phyloP scores from a whole-genome alignment of 2,113 vertebrate genomes.

The Paraplagusia blochii region DNA sequence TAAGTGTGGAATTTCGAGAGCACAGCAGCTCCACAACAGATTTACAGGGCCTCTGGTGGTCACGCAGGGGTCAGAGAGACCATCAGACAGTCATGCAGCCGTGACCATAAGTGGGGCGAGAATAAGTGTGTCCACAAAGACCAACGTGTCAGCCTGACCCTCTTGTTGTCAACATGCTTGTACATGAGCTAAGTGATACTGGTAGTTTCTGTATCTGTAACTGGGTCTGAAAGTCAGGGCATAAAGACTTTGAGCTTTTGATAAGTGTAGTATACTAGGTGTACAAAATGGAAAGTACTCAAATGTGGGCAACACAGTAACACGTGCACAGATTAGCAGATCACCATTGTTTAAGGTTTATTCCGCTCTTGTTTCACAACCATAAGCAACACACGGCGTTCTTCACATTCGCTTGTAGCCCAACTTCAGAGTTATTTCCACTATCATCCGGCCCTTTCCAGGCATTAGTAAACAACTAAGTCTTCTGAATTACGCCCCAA shows the following conservation, averaged over 20 bases:
- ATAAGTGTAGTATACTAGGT: too few relatives aligned
- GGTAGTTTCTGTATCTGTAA: not conserved
- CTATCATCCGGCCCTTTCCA: too few relatives aligned
- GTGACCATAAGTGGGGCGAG: conserved; percentile 28
- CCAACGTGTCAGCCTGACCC: not conserved
- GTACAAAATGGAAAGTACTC: conserved; percentile 19
- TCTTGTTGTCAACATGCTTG: conserved; percentile 2
- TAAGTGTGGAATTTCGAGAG: not conserved
- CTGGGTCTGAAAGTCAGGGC: conserved; percentile 1
- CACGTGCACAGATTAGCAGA: conserved; percentile 1
- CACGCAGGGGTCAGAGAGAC: conserved; percentile 8
- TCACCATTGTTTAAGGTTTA: not conserved
- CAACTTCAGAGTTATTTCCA: too few relatives aligned
- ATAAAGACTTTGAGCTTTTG: too few relatives aligned
- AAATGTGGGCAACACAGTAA: not conserved
- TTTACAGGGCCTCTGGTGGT: conserved; percentile 2
- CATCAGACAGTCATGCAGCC: conserved; percentile 14
- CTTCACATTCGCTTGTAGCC: conserved; percentile 5
- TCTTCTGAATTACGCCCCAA: conserved; percentile 36
- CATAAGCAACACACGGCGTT: conserved; percentile 8
- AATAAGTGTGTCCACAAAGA: not conserved
- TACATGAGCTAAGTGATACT: too few relatives aligned
- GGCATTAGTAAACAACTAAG: conserved; percentile 31
- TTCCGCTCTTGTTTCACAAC: conserved; percentile 16
- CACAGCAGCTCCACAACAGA: conserved; percentile 2